Percentiles rank a stretch among this genome's conserved stretches.
These are phyloP conservation scores for Idaea dimidiata DNA, from an alignment of 2,888 invertebrate species.

Conservation along the genomic window DNA sequence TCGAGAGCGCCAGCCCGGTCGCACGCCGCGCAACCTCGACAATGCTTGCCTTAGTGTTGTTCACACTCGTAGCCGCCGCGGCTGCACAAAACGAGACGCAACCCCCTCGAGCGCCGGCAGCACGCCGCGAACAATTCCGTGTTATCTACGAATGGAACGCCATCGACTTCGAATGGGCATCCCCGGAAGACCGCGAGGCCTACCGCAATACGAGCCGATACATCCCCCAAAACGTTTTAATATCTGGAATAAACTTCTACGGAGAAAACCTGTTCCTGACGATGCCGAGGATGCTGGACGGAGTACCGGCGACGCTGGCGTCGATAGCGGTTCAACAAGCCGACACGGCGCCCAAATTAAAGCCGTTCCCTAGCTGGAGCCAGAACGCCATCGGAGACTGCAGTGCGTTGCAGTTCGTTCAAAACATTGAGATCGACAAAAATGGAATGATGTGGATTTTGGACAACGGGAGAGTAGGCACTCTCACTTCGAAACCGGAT, in stretches of 20 bases:
- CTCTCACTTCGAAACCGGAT: constrained; percentile 76
- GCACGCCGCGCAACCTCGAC: constrained; percentile 44
- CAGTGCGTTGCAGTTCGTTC: constrained; percentile 86
- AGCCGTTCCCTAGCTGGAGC: constrained; percentile 87
- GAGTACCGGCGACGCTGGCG: constrained; percentile 86
- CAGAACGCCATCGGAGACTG: constrained; percentile 85
- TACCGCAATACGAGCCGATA: constrained; percentile 81
- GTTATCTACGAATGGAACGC: constrained; percentile 88
- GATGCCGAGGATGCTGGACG: constrained; percentile 85
- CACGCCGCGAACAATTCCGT: constrained; percentile 80
- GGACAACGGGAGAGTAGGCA: constrained; percentile 84
- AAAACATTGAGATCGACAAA: constrained; percentile 87
- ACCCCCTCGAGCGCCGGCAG: constrained; percentile 49
- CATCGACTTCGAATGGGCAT: constrained; percentile 85
- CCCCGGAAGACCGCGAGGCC: constrained; percentile 73
- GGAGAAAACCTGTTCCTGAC: constrained; percentile 85
- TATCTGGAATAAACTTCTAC: constrained; percentile 85
- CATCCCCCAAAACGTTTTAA: constrained; percentile 84
- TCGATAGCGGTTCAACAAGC: constrained; percentile 75
- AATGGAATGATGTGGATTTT: constrained; percentile 85
- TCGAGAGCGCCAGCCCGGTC: constrained; percentile 59
- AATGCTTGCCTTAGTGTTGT: constrained; percentile 56
- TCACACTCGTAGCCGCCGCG: constrained; percentile 60
- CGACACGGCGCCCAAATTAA: constrained; percentile 80
- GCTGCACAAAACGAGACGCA: constrained; percentile 62